Evolutionary conservation across 2,797 vertebrate species (phyloP).

Genomic region (Clarias pachynema): DNA sequence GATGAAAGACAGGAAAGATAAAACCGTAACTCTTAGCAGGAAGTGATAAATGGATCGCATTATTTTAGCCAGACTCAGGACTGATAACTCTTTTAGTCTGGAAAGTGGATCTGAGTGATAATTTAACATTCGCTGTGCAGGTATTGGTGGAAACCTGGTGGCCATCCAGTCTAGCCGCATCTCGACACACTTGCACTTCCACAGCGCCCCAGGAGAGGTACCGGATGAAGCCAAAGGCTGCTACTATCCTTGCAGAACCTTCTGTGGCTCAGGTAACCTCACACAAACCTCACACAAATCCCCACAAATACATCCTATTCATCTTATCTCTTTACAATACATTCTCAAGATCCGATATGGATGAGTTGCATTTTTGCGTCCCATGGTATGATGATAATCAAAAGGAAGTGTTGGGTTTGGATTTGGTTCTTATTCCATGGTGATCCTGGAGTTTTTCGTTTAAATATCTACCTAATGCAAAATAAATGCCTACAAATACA

Average conservation of each 20-base stretch:
- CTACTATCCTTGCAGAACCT: slow-evolving; percentile 89
- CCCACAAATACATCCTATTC: not conserved
- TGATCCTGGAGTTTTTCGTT: not conserved
- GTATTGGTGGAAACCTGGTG: slow-evolving; percentile 95
- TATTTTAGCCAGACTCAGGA: not conserved
- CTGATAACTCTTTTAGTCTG: not conserved
- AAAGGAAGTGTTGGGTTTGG: not conserved
- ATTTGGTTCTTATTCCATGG: not conserved
- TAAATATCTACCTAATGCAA: not conserved
- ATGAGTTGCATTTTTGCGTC: not conserved
- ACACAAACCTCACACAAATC: not conserved
- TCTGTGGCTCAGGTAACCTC: slow-evolving; percentile 85
- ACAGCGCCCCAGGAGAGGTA: slow-evolving; percentile 88
- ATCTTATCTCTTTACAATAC: not conserved
- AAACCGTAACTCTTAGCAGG: not conserved
- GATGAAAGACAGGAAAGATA: not conserved
- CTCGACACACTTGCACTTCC: slow-evolving; percentile 94
- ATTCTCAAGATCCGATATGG: not conserved
- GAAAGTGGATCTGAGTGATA: not conserved
- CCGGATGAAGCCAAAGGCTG: slow-evolving; percentile 89
- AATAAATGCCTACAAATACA: not conserved
- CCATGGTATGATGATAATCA: not conserved
- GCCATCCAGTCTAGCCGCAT: slow-evolving; percentile 97
- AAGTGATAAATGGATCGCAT: not conserved
- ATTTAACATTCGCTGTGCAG: slow-evolving; percentile 66